Percentiles rank a stretch among this genome's conserved stretches.
Evolutionary conservation across 2,888 invertebrate species (phyloP).

Genomic region (Scrobipalpa atriplicella): DNA sequence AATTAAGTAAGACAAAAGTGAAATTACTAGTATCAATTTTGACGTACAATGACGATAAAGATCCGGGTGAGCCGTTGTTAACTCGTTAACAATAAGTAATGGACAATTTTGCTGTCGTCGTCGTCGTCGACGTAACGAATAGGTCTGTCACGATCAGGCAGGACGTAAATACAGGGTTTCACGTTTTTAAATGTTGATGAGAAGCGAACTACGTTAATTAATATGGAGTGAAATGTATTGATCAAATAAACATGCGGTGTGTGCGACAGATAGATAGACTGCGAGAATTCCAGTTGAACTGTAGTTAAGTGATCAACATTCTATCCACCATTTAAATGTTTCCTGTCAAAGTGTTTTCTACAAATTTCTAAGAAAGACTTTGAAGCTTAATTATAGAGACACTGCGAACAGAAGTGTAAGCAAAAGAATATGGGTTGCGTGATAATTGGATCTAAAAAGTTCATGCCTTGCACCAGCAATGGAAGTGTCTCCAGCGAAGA

Average conservation of each 20-base stretch:
- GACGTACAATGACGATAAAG: conserved; percentile 19
- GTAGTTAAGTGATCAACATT: conserved; percentile 9
- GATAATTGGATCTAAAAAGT: neutral
- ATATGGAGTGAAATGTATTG: conserved; percentile 36
- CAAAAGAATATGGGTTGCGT: neutral
- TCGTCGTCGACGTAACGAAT: conserved; percentile 11
- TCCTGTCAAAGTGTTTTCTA: neutral
- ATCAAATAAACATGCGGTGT: conserved; percentile 36
- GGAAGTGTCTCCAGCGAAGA: neutral
- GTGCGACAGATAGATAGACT: conserved; percentile 22
- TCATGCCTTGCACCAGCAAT: conserved; percentile 2
- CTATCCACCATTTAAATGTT: neutral
- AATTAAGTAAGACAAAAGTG: conserved; percentile 17
- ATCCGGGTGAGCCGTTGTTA: conserved; percentile 15
- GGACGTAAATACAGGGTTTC: conserved; percentile 22
- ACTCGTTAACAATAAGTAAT: conserved; percentile 24
- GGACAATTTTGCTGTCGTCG: conserved; percentile 25
- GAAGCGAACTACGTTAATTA: conserved; percentile 27
- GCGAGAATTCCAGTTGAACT: neutral
- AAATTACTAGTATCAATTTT: conserved; percentile 20
- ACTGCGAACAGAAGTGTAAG: neutral
- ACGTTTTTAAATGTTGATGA: conserved; percentile 18
- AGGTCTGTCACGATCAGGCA: neutral
- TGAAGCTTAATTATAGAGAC: neutral
- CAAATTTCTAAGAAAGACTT: neutral